Percentiles rank a stretch among this genome's conserved stretches.
Evolutionary conservation across 2,888 invertebrate species (phyloP).

Genomic region (Lithophane socia): DNA sequence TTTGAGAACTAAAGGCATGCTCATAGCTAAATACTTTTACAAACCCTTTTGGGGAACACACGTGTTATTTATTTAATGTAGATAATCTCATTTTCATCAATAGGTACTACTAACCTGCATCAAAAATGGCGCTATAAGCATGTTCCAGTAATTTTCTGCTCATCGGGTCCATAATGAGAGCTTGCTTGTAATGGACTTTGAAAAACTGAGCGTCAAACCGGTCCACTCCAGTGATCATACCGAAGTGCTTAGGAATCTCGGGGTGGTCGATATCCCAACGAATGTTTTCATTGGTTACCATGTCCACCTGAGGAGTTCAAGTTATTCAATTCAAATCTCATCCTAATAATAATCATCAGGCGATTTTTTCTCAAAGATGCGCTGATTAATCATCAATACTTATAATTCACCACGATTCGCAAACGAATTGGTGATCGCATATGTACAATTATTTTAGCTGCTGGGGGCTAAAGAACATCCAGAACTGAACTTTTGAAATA

Average conservation of each 20-base stretch:
- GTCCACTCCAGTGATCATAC: conserved; percentile 90
- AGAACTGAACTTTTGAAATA: too few species aligned
- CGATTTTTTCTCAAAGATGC: neutral
- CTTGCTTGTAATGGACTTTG: conserved; percentile 92
- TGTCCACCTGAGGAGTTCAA: conserved; percentile 90
- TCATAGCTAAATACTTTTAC: neutral
- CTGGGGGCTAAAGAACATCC: neutral
- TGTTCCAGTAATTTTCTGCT: conserved; percentile 92
- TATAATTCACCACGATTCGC: too few species aligned
- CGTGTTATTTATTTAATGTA: neutral
- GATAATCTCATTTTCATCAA: neutral
- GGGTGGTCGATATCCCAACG: conserved; percentile 84
- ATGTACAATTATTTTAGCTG: neutral
- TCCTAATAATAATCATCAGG: too few species aligned
- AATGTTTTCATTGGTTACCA: conserved; percentile 85
- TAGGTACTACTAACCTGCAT: conserved; percentile 85
- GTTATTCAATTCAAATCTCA: neutral
- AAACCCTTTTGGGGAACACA: neutral
- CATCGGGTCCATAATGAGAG: conserved; percentile 91
- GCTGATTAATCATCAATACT: too few species aligned
- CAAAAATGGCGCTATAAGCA: conserved; percentile 92
- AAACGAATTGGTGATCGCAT: neutral
- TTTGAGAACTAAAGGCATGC: neutral
- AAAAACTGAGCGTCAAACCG: conserved; percentile 93
- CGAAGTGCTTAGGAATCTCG: conserved; percentile 92